Evolutionary conservation across 2,797 vertebrate genomes (phyloP).

Genomic region (Aldrovandia affinis): DNA sequence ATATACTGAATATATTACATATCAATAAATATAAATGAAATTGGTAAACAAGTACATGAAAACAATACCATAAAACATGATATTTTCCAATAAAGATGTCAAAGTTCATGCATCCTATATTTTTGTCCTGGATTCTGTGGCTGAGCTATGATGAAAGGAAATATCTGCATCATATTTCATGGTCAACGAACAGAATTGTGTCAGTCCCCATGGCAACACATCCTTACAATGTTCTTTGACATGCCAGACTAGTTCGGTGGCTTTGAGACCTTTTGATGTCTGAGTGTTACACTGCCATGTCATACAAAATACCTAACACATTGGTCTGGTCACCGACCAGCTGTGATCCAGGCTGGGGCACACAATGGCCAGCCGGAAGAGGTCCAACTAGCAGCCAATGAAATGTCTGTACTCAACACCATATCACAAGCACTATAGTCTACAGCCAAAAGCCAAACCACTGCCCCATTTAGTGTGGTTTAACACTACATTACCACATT

Average conservation of each 20-base stretch:
- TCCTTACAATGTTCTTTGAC: not conserved
- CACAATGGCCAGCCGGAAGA: not conserved
- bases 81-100: slow-evolving; percentile 3
- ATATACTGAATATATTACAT: not conserved
- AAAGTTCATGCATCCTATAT: not conserved
- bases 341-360: not conserved
- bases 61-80: not conserved
- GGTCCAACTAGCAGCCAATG: not conserved
- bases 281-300: not conserved
- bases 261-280: not conserved
- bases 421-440: not conserved
- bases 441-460: no score
- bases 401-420: not conserved
- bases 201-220: not conserved
- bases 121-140: not conserved
- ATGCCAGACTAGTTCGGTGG: not conserved
- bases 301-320: not conserved
- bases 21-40: no score
- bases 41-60: not conserved
- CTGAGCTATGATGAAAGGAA: not conserved
- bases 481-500: no score
- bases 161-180: not conserved
- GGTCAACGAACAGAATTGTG: not conserved
- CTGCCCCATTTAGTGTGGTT: no score
- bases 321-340: not conserved